Evolutionary conservation across 2,888 invertebrate species (phyloP), one percentile per base, ranked within the genome.

Genomic region (Cryptocheilus praepositus): DNA sequence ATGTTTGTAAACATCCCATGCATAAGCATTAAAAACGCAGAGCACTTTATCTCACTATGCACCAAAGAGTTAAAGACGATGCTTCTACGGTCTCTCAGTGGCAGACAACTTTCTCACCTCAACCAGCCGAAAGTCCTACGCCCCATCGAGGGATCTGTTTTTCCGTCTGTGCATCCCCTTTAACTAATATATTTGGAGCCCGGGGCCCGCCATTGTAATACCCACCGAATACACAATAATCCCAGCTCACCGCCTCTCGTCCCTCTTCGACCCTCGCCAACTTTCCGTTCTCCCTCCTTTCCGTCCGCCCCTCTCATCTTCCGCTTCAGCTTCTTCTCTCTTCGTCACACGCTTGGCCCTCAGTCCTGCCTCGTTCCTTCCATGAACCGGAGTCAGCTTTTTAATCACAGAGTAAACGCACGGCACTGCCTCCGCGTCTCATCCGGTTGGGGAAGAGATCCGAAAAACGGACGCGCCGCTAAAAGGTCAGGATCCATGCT

Each of bases 101-200:
- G n/a, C n/a, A n/a, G n/a, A n/a, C n/a, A n/a, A n/a, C n/a, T n/a
- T n/a, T n/a, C n/a, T n/a, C n/a, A n/a, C n/a, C n/a, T n/a, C n/a
- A n/a, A n/a, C n/a, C n/a, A n/a, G n/a, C n/a, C n/a, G n/a, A 28
- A 28, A 36, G 36, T 36, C 25, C 53, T 67, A 51, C 51, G 45
- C 59, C 61, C 64, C 59, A 70, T 71, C 67, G 61, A 21, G 61
- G 67, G 64, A 71, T 76, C 65, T 70, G 70, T 72, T 80, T 76
- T 74, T 76, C 65, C 65, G 74, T 76, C 74, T 73, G 71, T 67
- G 73, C 76, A 82, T 82, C 79, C 81, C 80, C 80, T 84, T 84
- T 79, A 82, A 83, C 81, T 81, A 81, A 83, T 84, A 83, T 84
- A 82, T 83, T 81, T 84, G 74, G 67, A 79, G 79, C 79, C 79